Base-by-base conservation (phyloP, 2,888 invertebrate species). In the Melipona beecheii region DNA sequence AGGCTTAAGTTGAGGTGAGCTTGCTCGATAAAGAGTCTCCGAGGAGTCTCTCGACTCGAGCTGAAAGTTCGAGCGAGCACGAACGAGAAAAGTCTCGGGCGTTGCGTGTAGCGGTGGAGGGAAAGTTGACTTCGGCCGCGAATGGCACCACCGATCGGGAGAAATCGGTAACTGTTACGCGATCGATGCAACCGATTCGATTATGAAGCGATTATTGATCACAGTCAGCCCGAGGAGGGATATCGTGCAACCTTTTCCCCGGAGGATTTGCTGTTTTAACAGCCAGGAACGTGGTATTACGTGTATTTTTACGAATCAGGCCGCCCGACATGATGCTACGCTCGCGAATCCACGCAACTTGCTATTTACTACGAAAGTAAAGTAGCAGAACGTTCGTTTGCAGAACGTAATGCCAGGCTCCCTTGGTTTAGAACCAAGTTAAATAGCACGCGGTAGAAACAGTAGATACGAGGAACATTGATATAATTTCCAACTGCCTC, bases 91-190 rank as follows among this genome's bases (percentile, higher is more conserved):
- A 64, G 62, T 19, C 27, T 19, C n/a, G 21, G 36, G n/a, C 69
- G 31, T 75, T 76, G 62, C 72, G 78, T 84, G 84, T 75, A 78
- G 49, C 60, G 70, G 70, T 62, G 21, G 68, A 71, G 66, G 80
- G 78, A 86, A 87, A 87, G 86, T 80, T 36, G 58, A 36, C 77
- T 87, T 87, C 75, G 78, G 66, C 74, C 64, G 58, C 50, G 65
- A 76, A 76, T 36, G 68, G 81, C 77, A 75, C 72, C 27, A 54
- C 79, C 77, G 77, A 87, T 83, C 71, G 73, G 77, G 75, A 27
- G 65, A 84, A 86, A 82, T 76, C 81, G 56, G 56, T 65, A 60
- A 27, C 31, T 36, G 52, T 84, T 75, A 82, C 78, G 81, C 52
- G 49, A 58, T 19, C 58, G 64, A 73, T 56, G 77, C 71, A 73